Evolutionary conservation across 92 coral and sea anemone species (phyloP), one percentile per base, ranked within the genome.

Genomic region (Zoanthus sansibaricus): DNA sequence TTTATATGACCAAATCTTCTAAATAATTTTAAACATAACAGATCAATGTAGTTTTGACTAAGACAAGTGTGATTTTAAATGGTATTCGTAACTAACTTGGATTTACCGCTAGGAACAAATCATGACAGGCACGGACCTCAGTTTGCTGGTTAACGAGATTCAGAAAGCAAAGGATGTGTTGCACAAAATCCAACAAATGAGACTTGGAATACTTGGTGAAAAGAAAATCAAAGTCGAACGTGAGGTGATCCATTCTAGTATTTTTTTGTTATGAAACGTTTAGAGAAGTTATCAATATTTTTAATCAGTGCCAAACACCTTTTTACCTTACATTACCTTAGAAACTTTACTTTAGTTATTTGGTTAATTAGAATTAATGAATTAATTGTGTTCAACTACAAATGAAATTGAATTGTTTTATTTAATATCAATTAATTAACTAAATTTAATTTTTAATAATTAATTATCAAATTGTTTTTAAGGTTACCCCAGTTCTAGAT

Each of bases 41-140:
- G n/a, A n/a, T n/a, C n/a, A 33, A 3, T 33, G 42, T 33, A 33
- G 42, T 33, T 33, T 33, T 33, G 42, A 33, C 42, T 33, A 33
- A 33, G 69, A 9, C 21, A 18, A 18, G 69, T 62, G 21, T 62
- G 5, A 6, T 15, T 3, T 16, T 62, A n/a, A n/a, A 8, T 62
- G 4, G 9, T 15, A 20, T 61, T 30, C 17, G n/a, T 16, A 7
- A 16, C 16, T 8, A 9, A 14, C 11, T 1, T 49, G 76, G 49
- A 0, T 76, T 76, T 46, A 37, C 49, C 72, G 45, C 0, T 82
- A 97, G 99, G 99, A 95, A 15, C 95, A 93, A 94, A 97, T 97
- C 58, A 92, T 95, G 93, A 89, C 96, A 20, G 95, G 99, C 16
- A 95, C 99, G 33, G 99, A 97, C 77, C 90, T 97, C 15, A 90